These are phyloP conservation scores for Cabera pusaria DNA, from an alignment of 2,888 invertebrate genomes.

Conservation along the genomic window DNA sequence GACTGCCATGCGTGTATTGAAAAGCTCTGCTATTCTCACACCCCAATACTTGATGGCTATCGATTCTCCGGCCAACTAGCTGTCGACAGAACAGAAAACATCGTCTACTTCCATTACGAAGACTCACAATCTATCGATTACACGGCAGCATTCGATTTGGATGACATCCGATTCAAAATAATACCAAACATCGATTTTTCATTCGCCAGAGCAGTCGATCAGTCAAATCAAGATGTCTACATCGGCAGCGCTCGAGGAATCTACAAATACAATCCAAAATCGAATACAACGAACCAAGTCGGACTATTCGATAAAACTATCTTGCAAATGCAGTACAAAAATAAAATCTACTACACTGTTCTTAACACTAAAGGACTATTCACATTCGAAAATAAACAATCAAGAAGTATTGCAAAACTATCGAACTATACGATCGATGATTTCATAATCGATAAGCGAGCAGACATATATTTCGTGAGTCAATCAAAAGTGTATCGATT, in stretches of 20 bases:
- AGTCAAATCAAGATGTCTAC: conserved; percentile 50
- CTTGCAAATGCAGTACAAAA: conserved; percentile 60
- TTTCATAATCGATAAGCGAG: conserved; percentile 56
- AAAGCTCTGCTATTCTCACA: conserved; percentile 54
- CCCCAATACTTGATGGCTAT: conserved; percentile 46
- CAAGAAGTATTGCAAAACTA: conserved; percentile 40
- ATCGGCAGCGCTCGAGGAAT: conserved; percentile 56
- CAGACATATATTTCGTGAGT: conserved; percentile 60
- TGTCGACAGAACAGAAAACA: conserved; percentile 53
- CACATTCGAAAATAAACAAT: conserved; percentile 45
- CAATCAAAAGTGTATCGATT: conserved; percentile 49
- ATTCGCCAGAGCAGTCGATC: conserved; percentile 59
- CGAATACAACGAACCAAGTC: conserved; percentile 41
- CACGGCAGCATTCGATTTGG: conserved; percentile 56
- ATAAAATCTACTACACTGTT: conserved; percentile 53
- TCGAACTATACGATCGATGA: conserved; percentile 57
- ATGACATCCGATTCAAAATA: conserved; percentile 44
- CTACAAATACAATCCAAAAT: conserved; percentile 47
- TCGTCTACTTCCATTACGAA: conserved; percentile 61
- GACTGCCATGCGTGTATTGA: conserved; percentile 61
- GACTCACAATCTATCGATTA: conserved; percentile 42
- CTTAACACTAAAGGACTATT: conserved; percentile 51
- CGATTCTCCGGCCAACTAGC: conserved; percentile 62
- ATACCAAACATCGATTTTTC: conserved; percentile 54
- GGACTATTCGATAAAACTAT: conserved; percentile 55